These are phyloP conservation scores for Poeciliopsis occidentalis DNA, from an alignment of 2,113 vertebrate genomes.

Conservation along the genomic window DNA sequence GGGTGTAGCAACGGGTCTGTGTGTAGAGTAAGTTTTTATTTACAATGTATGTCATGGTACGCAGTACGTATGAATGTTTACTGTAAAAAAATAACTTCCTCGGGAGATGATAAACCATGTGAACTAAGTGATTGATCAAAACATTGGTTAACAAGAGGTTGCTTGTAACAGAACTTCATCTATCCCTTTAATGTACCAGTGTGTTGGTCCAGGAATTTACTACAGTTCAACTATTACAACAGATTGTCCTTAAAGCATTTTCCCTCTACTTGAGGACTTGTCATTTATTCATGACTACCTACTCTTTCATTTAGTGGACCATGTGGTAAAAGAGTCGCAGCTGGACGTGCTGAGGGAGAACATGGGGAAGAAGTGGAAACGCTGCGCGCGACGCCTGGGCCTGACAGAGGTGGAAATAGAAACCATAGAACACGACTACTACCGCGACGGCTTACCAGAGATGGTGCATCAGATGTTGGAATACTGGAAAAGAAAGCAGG, in stretches of 20 bases:
- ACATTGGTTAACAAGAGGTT: no score
- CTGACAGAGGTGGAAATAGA: conserved; percentile 86
- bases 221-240: background rate
- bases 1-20: no score
- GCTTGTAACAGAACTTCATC: no score
- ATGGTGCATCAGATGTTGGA: conserved; percentile 93
- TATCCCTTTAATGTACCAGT: no score
- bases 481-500: conserved; percentile 90
- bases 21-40: no score
- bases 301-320: conserved; percentile 62
- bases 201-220: background rate
- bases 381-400: conserved; percentile 85
- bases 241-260: background rate
- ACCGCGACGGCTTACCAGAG: conserved; percentile 89
- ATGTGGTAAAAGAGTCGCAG: conserved; percentile 76
- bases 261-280: background rate
- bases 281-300: background rate
- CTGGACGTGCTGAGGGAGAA: conserved; percentile 87
- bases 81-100: no score
- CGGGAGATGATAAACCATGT: no score
- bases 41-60: no score
- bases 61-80: no score
- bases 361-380: conserved; percentile 88
- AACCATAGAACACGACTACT: conserved; percentile 89
- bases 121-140: no score